Percentiles rank a stretch among this genome's conserved stretches.
Conservation (phyloP, 2,113 vertebrate species). For the Gasterosteus aculeatus region DNA sequence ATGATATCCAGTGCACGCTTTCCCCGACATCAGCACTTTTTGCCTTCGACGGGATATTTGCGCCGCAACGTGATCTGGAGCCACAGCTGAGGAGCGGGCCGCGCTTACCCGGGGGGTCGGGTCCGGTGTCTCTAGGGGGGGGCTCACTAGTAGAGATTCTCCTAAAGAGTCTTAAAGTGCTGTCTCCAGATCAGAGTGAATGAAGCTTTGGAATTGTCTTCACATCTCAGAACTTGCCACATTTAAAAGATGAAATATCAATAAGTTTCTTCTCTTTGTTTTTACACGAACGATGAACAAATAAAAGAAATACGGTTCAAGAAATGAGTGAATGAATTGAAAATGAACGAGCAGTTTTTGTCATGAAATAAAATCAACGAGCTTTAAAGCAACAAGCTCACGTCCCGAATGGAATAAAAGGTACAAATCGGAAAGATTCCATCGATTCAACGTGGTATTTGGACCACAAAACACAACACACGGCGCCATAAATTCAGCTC, state of each 20-base stretch:
- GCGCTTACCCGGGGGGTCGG: conserved; percentile 61
- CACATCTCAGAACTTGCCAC: not conserved
- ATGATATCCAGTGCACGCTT: conserved; percentile 8
- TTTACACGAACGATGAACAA: not conserved
- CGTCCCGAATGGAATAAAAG: too few species aligned
- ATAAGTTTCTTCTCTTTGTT: not conserved
- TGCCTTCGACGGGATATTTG: conserved; percentile 40
- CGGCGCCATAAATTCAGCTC: conserved; percentile 11
- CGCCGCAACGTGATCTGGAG: conserved; percentile 56
- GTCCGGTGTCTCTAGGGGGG: conserved; percentile 37
- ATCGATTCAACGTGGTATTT: not conserved
- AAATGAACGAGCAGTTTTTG: not conserved
- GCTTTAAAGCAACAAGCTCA: not conserved
- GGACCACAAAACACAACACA: not conserved
- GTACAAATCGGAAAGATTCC: not conserved
- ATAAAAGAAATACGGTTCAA: not conserved
- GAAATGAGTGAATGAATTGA: not conserved
- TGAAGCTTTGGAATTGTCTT: too few species aligned
- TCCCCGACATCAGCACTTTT: conserved; percentile 63
- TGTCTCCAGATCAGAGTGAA: not conserved
- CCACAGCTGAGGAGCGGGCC: conserved; percentile 69
- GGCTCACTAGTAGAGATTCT: not conserved
- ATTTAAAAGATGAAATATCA: not conserved
- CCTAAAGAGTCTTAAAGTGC: not conserved
- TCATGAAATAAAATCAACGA: not conserved